These are phyloP conservation scores for Chunga burmeisteri DNA, from an alignment of 2,113 vertebrate species.

Conservation along the genomic window DNA sequence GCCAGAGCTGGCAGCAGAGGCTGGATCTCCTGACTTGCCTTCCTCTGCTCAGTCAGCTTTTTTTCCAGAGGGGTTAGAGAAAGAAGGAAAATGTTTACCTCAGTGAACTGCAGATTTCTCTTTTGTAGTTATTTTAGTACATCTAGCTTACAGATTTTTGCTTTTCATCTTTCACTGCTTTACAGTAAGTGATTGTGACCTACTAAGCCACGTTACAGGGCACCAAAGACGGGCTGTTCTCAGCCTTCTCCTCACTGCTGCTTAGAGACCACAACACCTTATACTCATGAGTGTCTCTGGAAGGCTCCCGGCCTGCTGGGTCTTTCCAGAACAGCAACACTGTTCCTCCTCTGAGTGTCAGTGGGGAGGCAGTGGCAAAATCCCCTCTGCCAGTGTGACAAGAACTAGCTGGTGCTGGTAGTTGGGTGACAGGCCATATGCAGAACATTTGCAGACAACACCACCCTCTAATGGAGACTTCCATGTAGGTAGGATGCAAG, in stretches of 20 bases:
- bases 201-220: background rate
- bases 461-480: constrained; percentile 26
- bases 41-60: background rate
- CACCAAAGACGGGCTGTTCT: background rate
- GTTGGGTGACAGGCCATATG: background rate
- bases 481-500: background rate
- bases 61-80: background rate
- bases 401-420: background rate
- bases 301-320: background rate
- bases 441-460: background rate
- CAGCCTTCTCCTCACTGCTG: background rate
- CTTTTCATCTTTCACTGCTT: background rate
- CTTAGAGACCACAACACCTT: background rate
- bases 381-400: background rate
- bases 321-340: background rate
- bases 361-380: background rate
- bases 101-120: background rate
- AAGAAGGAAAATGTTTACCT: constrained; percentile 1
- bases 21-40: constrained; percentile 10
- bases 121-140: background rate
- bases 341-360: background rate
- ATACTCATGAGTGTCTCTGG: background rate
- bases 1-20: background rate
- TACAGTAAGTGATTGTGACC: background rate
- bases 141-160: background rate